phyloP scores from a whole-genome alignment of 1,140 invertebrate species.

The Scaptomyza montana region DNA sequence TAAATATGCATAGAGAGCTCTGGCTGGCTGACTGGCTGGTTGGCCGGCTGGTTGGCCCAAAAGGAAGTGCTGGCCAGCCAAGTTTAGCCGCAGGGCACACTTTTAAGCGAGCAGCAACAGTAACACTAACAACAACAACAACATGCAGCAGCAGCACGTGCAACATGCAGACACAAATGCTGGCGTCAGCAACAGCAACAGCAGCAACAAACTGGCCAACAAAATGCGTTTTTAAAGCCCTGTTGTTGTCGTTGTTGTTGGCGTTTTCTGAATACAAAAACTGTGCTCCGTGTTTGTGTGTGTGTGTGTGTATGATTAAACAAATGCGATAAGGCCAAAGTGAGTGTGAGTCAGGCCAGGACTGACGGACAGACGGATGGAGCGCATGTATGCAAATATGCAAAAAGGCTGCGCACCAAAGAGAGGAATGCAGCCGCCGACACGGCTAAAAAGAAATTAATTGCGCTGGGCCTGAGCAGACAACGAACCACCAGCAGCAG shows the following conservation, averaged over 20 bases:
- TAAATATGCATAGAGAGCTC: constrained; percentile 75
- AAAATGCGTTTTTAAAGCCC: constrained; percentile 72
- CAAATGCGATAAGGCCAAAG: constrained; percentile 77
- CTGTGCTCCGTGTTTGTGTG: constrained; percentile 19
- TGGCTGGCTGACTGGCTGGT: constrained; percentile 44
- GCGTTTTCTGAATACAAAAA: constrained; percentile 21
- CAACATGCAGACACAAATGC: constrained; percentile 54
- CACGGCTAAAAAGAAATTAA: constrained; percentile 81
- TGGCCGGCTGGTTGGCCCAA: constrained; percentile 16
- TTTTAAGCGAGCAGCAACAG: constrained; percentile 46
- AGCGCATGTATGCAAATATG: constrained; percentile 73
- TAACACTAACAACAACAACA: constrained; percentile 31
- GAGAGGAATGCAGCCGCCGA: constrained; percentile 77
- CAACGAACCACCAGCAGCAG: constrained; percentile 27
- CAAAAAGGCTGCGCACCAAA: constrained; percentile 59
- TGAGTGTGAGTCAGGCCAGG: constrained; percentile 71
- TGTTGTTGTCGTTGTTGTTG: constrained; percentile 34
- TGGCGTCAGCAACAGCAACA: constrained; percentile 58
- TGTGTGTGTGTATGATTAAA: constrained; percentile 70
- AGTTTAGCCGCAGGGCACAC: constrained; percentile 75
- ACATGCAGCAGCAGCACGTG: constrained; percentile 57
- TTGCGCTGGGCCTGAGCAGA: constrained; percentile 71
- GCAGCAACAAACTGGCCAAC: constrained; percentile 45
- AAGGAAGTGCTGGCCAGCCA: constrained; percentile 68
- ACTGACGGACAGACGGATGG: not conserved